Percentiles rank a stretch among this genome's conserved stretches.
phyloP scores from a whole-genome alignment of 1,140 invertebrate species.

The Trinorchestia longiramus region DNA sequence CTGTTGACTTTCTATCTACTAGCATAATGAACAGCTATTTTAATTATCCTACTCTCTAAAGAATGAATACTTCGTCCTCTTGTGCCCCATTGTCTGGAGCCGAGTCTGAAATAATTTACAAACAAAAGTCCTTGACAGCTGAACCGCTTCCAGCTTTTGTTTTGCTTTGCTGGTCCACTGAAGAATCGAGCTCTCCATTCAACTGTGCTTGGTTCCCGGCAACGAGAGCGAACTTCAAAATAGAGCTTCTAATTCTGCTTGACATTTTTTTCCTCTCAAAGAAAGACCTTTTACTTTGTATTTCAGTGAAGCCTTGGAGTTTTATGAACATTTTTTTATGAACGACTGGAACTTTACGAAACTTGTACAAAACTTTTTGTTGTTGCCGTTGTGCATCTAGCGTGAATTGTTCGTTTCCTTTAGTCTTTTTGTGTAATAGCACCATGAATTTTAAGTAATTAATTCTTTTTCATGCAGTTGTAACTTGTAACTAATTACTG shows the following conservation, averaged over 20 bases:
- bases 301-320: not conserved
- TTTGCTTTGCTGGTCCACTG: not conserved
- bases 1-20: not conserved
- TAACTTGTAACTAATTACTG: too few species aligned
- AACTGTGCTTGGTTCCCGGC: not conserved
- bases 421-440: too few species aligned
- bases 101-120: not conserved
- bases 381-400: too few species aligned
- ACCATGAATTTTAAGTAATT: too few species aligned
- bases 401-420: too few species aligned
- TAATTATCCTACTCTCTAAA: not conserved
- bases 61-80: not conserved
- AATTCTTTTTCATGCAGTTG: too few species aligned
- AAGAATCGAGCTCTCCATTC: not conserved
- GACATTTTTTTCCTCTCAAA: not conserved
- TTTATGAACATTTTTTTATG: not conserved
- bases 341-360: not conserved
- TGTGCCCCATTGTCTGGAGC: not conserved
- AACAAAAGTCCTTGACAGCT: not conserved
- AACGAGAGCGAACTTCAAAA: not conserved
- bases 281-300: not conserved
- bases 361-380: too few species aligned
- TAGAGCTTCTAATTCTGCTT: not conserved
- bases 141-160: not conserved
- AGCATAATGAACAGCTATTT: not conserved